Evolutionary conservation across 2,113 vertebrate genomes (phyloP).

Genomic region (Craseonycteris thonglongyai): DNA sequence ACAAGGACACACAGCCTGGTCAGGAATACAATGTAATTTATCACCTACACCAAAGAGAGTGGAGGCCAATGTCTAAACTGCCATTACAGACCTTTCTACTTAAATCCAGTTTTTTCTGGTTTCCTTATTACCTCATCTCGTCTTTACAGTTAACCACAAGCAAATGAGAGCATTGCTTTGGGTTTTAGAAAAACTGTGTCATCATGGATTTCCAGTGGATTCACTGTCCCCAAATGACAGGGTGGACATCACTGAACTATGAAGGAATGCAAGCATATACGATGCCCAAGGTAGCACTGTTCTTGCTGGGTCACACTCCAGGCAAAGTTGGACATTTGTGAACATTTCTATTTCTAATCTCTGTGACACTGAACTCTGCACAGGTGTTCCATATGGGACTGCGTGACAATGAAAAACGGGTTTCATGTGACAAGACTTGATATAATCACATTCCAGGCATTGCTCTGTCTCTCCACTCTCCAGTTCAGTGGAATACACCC

Average conservation of each 20-base stretch:
- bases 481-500: neutral
- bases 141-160: slow-evolving; percentile 50
- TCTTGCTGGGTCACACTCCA: neutral
- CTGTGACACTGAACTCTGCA: neutral
- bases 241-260: neutral
- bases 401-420: neutral
- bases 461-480: neutral
- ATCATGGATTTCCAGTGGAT: slow-evolving; percentile 34
- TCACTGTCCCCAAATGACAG: slow-evolving; percentile 45
- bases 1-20: neutral
- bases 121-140: slow-evolving; percentile 44
- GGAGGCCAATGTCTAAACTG: neutral
- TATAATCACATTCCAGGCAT: neutral
- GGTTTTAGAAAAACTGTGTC: slow-evolving; percentile 21
- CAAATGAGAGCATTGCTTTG: neutral
- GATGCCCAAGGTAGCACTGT: fast-evolving
- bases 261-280: neutral
- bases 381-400: neutral
- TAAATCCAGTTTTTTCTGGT: slow-evolving; percentile 18
- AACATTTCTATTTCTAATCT: neutral
- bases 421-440: neutral
- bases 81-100: neutral
- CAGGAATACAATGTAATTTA: neutral
- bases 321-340: fast-evolving
- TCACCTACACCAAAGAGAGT: neutral